Evolutionary conservation across 2,888 invertebrate genomes (phyloP), one percentile per base, ranked within the genome.

Genomic region (Tenthredo amoena): DNA sequence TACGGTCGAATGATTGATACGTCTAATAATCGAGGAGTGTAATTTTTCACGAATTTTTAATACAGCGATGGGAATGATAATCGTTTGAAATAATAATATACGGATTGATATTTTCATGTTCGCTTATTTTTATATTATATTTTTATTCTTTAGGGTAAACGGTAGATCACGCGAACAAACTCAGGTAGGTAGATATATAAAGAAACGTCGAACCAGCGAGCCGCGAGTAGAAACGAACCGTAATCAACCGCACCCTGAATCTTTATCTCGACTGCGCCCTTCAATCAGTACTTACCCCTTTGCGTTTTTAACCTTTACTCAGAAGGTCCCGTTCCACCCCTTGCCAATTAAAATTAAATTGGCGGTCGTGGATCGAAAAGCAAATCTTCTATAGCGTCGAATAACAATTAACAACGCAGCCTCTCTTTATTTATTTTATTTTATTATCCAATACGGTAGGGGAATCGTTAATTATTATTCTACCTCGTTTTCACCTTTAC

Each of bases 261-360:
- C 86, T 88, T 91, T 91, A 91, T 91, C 91, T 89, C 86, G 89
- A 90, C 91, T 91, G 90, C 91, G 91, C 91, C 91, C 92, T 90
- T 88, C 86, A 47, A 83, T 86, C 86, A 40, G 62, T 62, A 81
- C 81, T 58, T 62, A 62, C 34, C 84, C 86, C 86, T 84, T 87
- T n/a, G 37, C 58, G 34, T 81, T 62, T 81, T 62, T 62, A 40
- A 62, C 62, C 37, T 50, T 77, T 82, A 26, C 82, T 18, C n/a
- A 31, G 26, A 15, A 55, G 84, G 40, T 12, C 84, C 86, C 86
- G 87, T 87, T 84, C 65, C 50, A 12, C 31, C 26, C 10, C 7
- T 37, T 77, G 31, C 55, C 77, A 55, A n/a, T 77, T 77, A 55
- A 77, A 77, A 77, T 50, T 50, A 50, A 50, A 77, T 50, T 47